Evolutionary conservation across 2,797 vertebrate species (phyloP), one percentile per base, ranked within the genome.

Genomic region (Notoglanidium macrostoma): DNA sequence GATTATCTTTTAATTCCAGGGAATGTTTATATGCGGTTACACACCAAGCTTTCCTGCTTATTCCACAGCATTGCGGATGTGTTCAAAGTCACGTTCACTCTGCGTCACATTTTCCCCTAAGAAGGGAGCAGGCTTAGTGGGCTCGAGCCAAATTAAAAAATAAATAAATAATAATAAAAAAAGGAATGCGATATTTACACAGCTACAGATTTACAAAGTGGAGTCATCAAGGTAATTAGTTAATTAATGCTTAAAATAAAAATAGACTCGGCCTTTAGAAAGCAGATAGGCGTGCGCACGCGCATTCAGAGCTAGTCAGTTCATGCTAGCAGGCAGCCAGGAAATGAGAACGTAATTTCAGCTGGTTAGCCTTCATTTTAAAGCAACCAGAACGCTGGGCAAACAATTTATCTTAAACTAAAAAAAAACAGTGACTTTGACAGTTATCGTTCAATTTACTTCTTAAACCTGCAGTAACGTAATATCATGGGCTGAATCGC

Each of bases 21-120:
- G 44, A 32, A 32, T 80, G 57, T n/a, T 80, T 15, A 26, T 10
- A 40, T 7, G 32, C 32, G 1, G 26, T 0, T 26, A 6, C 12
- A 74, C 26, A 8, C 4, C 3, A 21, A 2, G 32, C 26, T 63
- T 72, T 15, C 0, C 7, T 32, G 7, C 29, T 32, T 26, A 86
- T 57, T 32, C 1, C 21, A 23, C n/a, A 4, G 5, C 19, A 44
- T 11, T 21, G 85, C 83, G 76, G 89, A 96, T 93, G 94, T 92
- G 90, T 81, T 49, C 90, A 44, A 92, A 91, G 90, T 94, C 94
- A 95, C 94, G 95, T 95, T 91, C 93, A 94, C 92, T 83, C 93
- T 96, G 95, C 95, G 95, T 96, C 95, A 95, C 94, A 93, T 93
- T 94, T 95, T 95, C 93, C 92, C 2, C 23, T 3, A 49, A 87